Base-by-base conservation (phyloP, 2,113 vertebrate genomes). In the Thomomys bottae region DNA sequence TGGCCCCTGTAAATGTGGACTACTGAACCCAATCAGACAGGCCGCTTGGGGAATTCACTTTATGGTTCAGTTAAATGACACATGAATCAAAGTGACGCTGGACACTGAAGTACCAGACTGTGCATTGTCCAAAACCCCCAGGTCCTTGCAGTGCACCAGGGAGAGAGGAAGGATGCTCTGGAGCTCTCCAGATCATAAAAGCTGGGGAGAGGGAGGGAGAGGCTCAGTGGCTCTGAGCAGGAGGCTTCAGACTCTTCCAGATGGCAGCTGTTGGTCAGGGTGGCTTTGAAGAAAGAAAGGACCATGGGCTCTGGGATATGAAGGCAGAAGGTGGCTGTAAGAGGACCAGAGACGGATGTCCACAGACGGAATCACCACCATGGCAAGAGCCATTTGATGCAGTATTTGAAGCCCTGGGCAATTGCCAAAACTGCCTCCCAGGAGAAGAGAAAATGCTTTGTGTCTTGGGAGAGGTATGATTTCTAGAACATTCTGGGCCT, bases 11-110 rank as follows among this genome's bases (percentile, higher is more conserved):
- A 91, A 94, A 92, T 10, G n/a, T 34, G 14, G 80, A 57, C 5
- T 11, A 36, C 6, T 2, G 80, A 67, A 12, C 5, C 77, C 92
- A 54, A 40, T 84, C 88, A 80, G 34, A 87, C 4, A 57, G 24
- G 84, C 15, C n/a, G 36, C 38, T 67, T 26, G 63, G 54, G 54
- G 70, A 42, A 26, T 80, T 84, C 0, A 0, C 80, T 92, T 90
- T 95, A 76, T 67, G 92, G 94, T 70, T 90, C 86, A 67, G 72
- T 66, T 94, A 93, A 94, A 72, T 89, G 94, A 61, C 26, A 64
- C 68, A 79, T 95, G 93, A 90, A 40, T 84, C 57, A 23, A 88
- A 70, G 75, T 89, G 63, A 88, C 6, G 15, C 11, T 0, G 71
- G 92, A 90, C 79, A 66, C 42, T 11, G 76, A 70, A 34, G n/a